Base-by-base conservation (phyloP, 2,888 invertebrate species). In the Antheraea yamamai region DNA sequence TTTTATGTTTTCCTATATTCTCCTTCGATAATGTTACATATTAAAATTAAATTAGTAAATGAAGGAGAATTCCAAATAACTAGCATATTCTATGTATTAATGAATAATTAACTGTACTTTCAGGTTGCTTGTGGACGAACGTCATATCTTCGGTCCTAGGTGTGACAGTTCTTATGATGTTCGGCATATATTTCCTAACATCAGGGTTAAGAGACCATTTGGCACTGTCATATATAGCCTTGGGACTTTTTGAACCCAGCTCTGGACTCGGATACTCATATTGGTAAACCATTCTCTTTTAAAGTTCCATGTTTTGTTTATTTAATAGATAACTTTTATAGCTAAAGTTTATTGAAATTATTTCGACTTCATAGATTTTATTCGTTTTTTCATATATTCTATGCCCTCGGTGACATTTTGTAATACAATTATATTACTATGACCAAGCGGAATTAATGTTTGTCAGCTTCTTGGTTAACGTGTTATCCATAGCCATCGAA, bases 111-210 rank as follows among this genome's bases (percentile, higher is more conserved):
- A 30, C n/a, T 73, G 72, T 74, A 12, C 75, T 79, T 82, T 6
- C 83, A 95, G 95, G 95, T 61, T 94, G 94, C 77, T 84, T 93
- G 0, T 92, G 88, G 88, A 77, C 84, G 0, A 95, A 95, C 74
- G 82, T 87, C 20, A 79, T 84, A 0, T 84, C 91, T 0, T 84
- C 89, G 0, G 52, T 86, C 0, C 77, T 90, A 0, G 93, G 92
- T 0, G 1, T 88, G 0, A 76, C 81, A 0, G 85, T 85, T 0
- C 80, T 95, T 75, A 75, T 95, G 20, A 80, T 91, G 80, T 95
- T 93, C 73, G 95, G 95, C 0, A 87, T 93, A 26, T 93, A 94
- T 80, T 95, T 91, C 89, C 82, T 87, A 0, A 77, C 84, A 0
- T 91, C 94, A 0, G 90, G 90, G 0, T 77, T 93, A 61, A 87